Base-by-base conservation (phyloP, 2,888 invertebrate species). In the Cabera pusaria region DNA sequence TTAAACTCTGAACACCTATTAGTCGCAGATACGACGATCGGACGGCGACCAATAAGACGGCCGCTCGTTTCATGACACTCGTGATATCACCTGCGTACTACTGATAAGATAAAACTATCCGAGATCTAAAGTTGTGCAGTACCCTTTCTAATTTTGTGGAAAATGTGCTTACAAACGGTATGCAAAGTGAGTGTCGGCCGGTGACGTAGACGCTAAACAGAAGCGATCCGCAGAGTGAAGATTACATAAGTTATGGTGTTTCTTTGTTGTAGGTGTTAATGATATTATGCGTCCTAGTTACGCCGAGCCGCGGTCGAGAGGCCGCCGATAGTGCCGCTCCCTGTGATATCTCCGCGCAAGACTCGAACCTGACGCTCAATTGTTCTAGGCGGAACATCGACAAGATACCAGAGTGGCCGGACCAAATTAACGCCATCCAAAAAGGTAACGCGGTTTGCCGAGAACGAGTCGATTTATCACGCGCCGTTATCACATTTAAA, bases 201-300 rank as follows among this genome's bases (percentile, higher is more conserved):
- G 58, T 54, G 59, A 42, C 58, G 49, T 52, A 46, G 46, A 52
- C 41, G 52, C 48, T 32, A 40, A 33, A 36, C 45, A 48, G 43
- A 52, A 44, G 34, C 48, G 36, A 54, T 42, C 52, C 54, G 64
- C 60, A 53, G 60, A 12, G 35, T 17, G 26, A 11, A 28, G 25
- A 34, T 71, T 70, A 69, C 59, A 68, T 72, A 72, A 68, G 65
- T 70, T 65, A 73, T 66, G 62, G 68, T 68, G 72, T 71, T 72
- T 74, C 70, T 84, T 80, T 84, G 82, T 87, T 84, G 61, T 84
- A 88, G 87, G 85, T 82, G 71, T 74, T 83, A 78, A 75, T 81
- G 71, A 66, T 80, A 72, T 59, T 85, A 59, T 74, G 76, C 71
- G 78, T 68, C 59, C 68, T 85, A 72, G 70, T 79, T 65, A 64